These are phyloP conservation scores for Glaucomys volans DNA, from an alignment of 2,113 vertebrate genomes.

Conservation along the genomic window DNA sequence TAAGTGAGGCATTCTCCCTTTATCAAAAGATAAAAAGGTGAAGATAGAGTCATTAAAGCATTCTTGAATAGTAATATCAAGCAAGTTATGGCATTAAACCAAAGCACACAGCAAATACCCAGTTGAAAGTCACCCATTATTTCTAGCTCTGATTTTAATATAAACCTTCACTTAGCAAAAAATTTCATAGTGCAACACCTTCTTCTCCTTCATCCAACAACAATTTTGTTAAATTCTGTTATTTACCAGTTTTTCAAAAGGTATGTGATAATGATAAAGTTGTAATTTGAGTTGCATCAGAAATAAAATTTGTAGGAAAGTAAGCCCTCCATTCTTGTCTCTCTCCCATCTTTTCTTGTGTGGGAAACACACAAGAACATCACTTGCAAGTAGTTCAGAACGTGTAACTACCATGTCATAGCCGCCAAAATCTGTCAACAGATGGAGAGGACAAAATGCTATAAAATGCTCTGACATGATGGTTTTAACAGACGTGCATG, in stretches of 20 bases:
- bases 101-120: not conserved
- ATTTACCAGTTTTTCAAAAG: constrained; percentile 43
- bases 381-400: constrained; percentile 42
- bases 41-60: not conserved
- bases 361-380: not conserved
- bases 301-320: constrained; percentile 42
- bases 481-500: constrained; percentile 29
- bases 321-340: not conserved
- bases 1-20: not conserved
- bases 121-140: not conserved
- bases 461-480: constrained; percentile 52
- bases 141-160: not conserved
- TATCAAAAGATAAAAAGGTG: not conserved
- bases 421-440: constrained; percentile 33
- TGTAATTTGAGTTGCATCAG: not conserved
- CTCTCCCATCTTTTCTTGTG: not conserved
- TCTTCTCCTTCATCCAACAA: constrained; percentile 12
- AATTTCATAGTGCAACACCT: not conserved
- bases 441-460: constrained; percentile 22
- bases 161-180: not conserved
- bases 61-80: not conserved
- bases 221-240: not conserved
- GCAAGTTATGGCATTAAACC: not conserved
- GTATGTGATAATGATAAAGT: not conserved
- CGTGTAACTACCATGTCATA: not conserved